Percentiles rank a stretch among this genome's conserved stretches.
Conservation (phyloP, 2,797 vertebrate genomes). For the Phalanger gymnotis region DNA sequence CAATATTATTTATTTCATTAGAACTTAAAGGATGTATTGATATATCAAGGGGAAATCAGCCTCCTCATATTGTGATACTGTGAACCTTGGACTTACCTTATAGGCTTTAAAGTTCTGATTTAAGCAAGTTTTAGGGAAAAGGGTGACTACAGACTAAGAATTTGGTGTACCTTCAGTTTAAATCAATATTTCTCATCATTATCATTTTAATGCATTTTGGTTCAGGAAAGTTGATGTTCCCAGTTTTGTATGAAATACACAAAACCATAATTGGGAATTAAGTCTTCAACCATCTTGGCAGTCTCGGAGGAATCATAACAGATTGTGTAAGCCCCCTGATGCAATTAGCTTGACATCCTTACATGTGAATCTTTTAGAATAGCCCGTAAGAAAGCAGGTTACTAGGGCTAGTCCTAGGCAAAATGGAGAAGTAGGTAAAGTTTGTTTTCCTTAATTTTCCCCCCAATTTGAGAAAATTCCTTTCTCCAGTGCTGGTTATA, state of each 20-base stretch:
- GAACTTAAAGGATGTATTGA: neutral
- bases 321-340: neutral
- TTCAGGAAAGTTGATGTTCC: neutral
- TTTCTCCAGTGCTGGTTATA: neutral
- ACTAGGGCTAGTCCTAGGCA: neutral
- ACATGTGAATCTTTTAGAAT: neutral
- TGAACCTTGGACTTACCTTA: neutral
- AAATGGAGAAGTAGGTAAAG: neutral
- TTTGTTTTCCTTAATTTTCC: neutral
- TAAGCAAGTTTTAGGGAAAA: neutral
- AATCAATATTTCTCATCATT: neutral
- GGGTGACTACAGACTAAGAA: neutral
- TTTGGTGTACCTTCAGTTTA: neutral
- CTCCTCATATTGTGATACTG: rapidly evolving
- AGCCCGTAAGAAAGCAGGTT: neutral
- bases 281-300: neutral
- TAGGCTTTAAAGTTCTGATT: neutral
- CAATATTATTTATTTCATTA: neutral
- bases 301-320: neutral
- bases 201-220: neutral
- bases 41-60: neutral
- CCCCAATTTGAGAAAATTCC: rapidly evolving
- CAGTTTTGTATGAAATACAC: neutral
- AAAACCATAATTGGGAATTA: neutral
- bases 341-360: neutral